Evolutionary conservation across 2,888 invertebrate species (phyloP), one percentile per base, ranked within the genome.

Genomic region (Philereme vetulata): DNA sequence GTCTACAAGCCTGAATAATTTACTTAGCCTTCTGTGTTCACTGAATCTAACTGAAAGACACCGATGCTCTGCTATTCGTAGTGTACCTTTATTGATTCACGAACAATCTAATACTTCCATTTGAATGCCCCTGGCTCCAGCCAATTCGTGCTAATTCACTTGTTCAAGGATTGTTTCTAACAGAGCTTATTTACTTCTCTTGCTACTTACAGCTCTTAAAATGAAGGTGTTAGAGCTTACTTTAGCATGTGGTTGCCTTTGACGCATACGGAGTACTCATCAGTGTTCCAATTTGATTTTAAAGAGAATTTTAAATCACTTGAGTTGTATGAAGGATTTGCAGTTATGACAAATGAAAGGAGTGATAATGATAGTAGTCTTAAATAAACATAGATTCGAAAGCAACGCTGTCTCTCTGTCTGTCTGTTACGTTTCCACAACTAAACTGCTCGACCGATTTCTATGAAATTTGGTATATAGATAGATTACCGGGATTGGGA

Each of bases 31-130:
- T 5, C 11, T 7, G 7, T 44, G 21, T 21, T 21, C 6, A 36
- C 10, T 11, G 36, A 11, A 8, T 11, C 4, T 4, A 11, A 36
- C 36, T 11, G 10, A 49, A 11, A 11, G 21, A 21, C 21, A 60
- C 10, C 35, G 9, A n/a, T 40, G 40, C 45, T 49, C 9, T 9
- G n/a, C 5, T 21, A 62, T 42, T 64, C 21, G 21, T 21, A 21
- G 62, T 46, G 46, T 43, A 21, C 67, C 70, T 60, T 68, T 75
- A 76, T 75, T 75, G 76, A 75, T 77, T 77, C 72, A 62, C 72
- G 69, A 68, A 76, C 78, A 78, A 80, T 78, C 75, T 74, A 77
- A 80, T 80, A 74, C 69, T 78, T 78, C 74, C 79, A 53, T 72
- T 74, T 65, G 66, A 63, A 67, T 72, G 75, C 50, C 64, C 51